Percentiles rank a stretch among this genome's conserved stretches.
Conservation (phyloP, 2,888 invertebrate genomes). For the Drosophila colorata region DNA sequence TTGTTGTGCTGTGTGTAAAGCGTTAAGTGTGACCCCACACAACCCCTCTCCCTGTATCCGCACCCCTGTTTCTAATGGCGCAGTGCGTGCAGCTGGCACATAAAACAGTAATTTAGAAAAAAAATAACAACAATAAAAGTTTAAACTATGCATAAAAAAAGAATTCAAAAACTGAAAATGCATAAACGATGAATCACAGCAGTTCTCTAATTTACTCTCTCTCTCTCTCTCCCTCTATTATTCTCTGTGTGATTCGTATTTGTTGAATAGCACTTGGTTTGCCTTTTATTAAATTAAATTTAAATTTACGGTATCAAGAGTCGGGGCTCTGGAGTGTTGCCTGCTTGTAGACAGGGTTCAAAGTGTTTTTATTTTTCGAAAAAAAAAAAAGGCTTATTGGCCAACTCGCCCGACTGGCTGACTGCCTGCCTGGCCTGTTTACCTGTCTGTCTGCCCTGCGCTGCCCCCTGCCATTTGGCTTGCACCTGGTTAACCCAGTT, state of each 20-base stretch:
- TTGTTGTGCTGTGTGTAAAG: constrained; percentile 27
- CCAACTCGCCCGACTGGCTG: constrained; percentile 19
- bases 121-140: constrained; percentile 7
- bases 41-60: not conserved
- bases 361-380: constrained; percentile 24
- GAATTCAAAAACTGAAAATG: constrained; percentile 29
- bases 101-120: constrained; percentile 36
- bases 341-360: constrained; percentile 10
- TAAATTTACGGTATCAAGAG: constrained; percentile 34
- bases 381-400: constrained; percentile 50
- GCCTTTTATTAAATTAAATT: constrained; percentile 65
- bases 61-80: not conserved
- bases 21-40: constrained; percentile 22
- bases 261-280: constrained; percentile 29
- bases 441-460: constrained; percentile 4
- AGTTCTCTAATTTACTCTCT: not conserved
- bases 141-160: constrained; percentile 39
- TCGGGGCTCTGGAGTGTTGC: constrained; percentile 1
- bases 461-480: constrained; percentile 25
- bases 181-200: constrained; percentile 45
- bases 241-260: not conserved
- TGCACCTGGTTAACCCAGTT: constrained; percentile 66
- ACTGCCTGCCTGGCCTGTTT: constrained; percentile 18
- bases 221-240: not conserved
- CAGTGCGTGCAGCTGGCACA: constrained; percentile 54